Base-by-base conservation (phyloP, 2,888 invertebrate genomes). In the Eudasyphora cyanicolor region DNA sequence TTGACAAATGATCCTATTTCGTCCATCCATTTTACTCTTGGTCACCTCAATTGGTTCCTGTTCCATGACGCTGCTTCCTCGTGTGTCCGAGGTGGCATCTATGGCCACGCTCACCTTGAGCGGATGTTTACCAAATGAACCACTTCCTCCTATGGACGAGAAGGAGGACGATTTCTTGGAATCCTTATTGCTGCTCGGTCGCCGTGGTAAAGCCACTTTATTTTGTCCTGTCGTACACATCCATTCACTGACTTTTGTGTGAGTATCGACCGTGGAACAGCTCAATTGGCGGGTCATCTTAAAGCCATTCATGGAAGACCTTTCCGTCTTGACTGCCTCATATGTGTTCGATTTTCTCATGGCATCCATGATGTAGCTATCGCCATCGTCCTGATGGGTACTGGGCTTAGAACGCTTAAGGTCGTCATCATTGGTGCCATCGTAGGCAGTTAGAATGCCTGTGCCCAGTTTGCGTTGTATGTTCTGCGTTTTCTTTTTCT, bases 181-280 rank as follows among this genome's bases (percentile, higher is more conserved):
- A 51, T 79, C 94, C 82, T 93, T 94, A 0, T 95, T 95, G 70
- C 82, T 85, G 21, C 71, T 75, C 2, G 64, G 75, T 3, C 77
- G 35, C 32, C 82, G 69, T 17, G 85, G 86, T 29, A 86, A 54
- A 0, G 42, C 82, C 2, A 60, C 76, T 6, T 79, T 82, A 10
- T 95, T 94, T 86, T 95, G 95, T 42, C 96, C 95, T 90, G 96
- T 96, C 85, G 96, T 95, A 0, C 96, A 94, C 87, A 97, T 97
- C 97, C 97, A 97, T 87, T 97, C 96, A 84, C 95, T 94, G 0
- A 97, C 97, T 93, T 97, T 97, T 14, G 96, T 95, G 89, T 97
- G 96, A 0, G 97, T 96, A 90, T 97, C 97, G 85, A 97, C 94
- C 0, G 97, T 97, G 84, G 96, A 96, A 5, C 94, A 94, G 6